Evolutionary conservation across 2,797 vertebrate genomes (phyloP).

Genomic region (Galago senegalensis): DNA sequence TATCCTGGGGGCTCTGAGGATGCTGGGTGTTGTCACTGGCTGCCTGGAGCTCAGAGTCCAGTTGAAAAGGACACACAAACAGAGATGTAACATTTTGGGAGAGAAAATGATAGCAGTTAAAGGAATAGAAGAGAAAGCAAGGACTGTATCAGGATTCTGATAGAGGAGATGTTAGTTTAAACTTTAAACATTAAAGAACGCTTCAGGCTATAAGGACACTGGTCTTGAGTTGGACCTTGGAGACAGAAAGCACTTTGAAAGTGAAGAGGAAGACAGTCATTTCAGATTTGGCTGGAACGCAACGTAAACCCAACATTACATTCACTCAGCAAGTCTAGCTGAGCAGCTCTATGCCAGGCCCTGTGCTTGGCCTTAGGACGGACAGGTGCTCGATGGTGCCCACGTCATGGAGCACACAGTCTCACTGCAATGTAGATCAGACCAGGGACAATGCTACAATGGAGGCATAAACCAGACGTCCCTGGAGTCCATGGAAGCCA

Average conservation of each 20-base stretch:
- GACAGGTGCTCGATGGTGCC: neutral
- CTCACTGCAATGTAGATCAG: neutral
- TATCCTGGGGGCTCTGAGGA: neutral
- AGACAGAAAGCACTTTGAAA: slow-evolving; percentile 15
- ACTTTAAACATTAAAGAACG: slow-evolving; percentile 3
- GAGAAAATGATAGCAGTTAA: neutral
- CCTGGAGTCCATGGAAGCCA: neutral
- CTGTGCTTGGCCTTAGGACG: neutral
- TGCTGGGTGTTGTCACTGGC: neutral
- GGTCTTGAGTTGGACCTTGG: neutral
- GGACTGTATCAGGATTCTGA: neutral
- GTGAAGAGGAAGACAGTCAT: neutral
- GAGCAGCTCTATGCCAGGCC: neutral
- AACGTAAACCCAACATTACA: neutral
- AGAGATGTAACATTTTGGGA: neutral
- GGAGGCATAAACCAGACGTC: neutral
- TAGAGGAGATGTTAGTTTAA: neutral
- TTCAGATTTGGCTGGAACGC: neutral
- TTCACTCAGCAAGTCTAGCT: neutral
- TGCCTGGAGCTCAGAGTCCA: neutral
- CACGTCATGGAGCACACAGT: neutral
- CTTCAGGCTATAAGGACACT: neutral
- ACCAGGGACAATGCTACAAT: rapidly evolving
- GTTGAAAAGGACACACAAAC: neutral
- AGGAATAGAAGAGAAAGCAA: neutral